A percentile compares a stretch with the other conserved stretches of the same genome.
Evolutionary conservation across 2,888 invertebrate genomes (phyloP).

Genomic region (Sesia apiformis): DNA sequence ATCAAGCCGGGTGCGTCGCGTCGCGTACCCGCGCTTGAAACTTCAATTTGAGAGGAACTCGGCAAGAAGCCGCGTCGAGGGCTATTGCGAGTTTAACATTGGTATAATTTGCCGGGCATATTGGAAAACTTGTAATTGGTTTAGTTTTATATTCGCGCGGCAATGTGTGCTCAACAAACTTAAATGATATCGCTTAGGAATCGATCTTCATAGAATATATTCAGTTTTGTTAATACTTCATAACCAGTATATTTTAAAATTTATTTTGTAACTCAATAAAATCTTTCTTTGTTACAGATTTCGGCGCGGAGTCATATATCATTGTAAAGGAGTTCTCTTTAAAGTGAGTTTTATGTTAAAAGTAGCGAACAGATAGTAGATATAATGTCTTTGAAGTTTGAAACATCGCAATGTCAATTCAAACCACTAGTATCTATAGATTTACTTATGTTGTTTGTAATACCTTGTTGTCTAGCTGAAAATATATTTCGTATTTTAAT

Average conservation of each 20-base stretch:
- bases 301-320: constrained; percentile 68
- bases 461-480: constrained; percentile 32
- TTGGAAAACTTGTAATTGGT: constrained; percentile 70
- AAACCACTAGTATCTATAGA: neutral
- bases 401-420: constrained; percentile 8
- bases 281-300: constrained; percentile 49
- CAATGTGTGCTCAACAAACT: constrained; percentile 45
- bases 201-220: constrained; percentile 5
- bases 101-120: constrained; percentile 62
- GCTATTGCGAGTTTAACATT: constrained; percentile 54
- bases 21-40: constrained; percentile 26
- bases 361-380: neutral
- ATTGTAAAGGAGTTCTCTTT: constrained; percentile 54
- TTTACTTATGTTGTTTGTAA: constrained; percentile 6
- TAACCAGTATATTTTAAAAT: no score
- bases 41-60: constrained; percentile 38
- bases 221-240: no score
- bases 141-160: constrained; percentile 61
- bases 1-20: constrained; percentile 20
- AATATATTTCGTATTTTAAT: constrained; percentile 56
- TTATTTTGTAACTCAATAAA: neutral
- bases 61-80: constrained; percentile 39
- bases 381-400: neutral
- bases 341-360: constrained; percentile 42
- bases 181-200: constrained; percentile 47